Conservation (phyloP, 2,888 invertebrate genomes). For the Sturmia bella region DNA sequence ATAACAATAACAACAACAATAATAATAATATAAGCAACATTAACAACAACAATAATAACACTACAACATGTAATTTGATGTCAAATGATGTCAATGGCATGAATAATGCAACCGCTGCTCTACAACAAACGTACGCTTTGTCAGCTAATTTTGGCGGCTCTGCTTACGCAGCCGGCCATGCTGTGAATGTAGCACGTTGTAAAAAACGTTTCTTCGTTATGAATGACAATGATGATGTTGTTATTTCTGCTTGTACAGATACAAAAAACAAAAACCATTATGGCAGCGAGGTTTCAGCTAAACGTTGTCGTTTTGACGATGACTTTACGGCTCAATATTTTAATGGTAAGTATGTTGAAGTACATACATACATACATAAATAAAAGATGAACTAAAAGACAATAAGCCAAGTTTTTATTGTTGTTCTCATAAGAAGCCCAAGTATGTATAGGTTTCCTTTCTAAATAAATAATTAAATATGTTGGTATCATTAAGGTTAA, state of each 20-base stretch:
- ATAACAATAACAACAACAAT: conserved; percentile 71
- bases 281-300: conserved; percentile 71
- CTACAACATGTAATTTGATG: conserved; percentile 61
- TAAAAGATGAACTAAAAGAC: neutral
- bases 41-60: conserved; percentile 62
- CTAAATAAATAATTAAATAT: too few relatives aligned
- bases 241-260: conserved; percentile 37
- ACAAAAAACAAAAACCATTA: conserved; percentile 30
- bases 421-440: too few relatives aligned
- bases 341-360: conserved; percentile 77
- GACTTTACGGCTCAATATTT: conserved; percentile 78
- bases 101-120: conserved; percentile 23
- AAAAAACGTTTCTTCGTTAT: conserved; percentile 76
- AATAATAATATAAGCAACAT: conserved; percentile 69
- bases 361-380: too few relatives aligned
- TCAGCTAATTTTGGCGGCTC: conserved; percentile 30
- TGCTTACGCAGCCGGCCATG: conserved; percentile 48
- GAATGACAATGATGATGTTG: conserved; percentile 65
- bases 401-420: too few relatives aligned
- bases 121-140: conserved; percentile 36
- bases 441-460: too few relatives aligned
- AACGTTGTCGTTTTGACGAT: conserved; percentile 79
- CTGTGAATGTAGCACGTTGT: conserved; percentile 72
- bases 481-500: too few relatives aligned
- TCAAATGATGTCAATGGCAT: conserved; percentile 71